Evolutionary conservation across 2,113 vertebrate genomes (phyloP), one percentile per base, ranked within the genome.

Genomic region (Prochilodus magdalenae): DNA sequence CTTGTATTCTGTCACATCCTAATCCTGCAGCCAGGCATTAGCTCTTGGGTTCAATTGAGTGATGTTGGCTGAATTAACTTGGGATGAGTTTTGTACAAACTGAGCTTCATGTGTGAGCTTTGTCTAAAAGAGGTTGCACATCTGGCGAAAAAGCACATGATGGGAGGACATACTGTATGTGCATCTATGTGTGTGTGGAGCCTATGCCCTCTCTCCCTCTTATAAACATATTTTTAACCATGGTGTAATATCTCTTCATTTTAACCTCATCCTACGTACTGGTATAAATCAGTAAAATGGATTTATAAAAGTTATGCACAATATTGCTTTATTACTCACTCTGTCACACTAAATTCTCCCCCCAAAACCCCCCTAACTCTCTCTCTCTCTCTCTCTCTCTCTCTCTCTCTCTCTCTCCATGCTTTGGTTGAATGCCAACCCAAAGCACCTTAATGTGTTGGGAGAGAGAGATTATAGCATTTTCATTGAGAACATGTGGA

Each of bases 401-500:
- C 4, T 40, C 57, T 26, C 26, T 33, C 29, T 63, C 22, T 77
- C 60, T 80, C 44, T 65, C 55, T 85, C 55, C 24, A 47, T 13
- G 44, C 53, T 29, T 82, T 92, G 92, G 91, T 87, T 85, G 47
- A 84, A 77, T 93, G 96, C 97, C 95, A 97, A 94, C 95, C 94
- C 96, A 95, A 96, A 96, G 96, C 96, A 96, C 96, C 95, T 96
- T 95, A 95, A 96, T 93, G 89, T 95, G 94, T 94, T 95, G 92
- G 91, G 95, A 96, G 96, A 95, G 95, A 94, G 93, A 94, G 95
- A 96, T 96, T 96, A 96, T 95, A 94, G 96, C 94, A 92, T 96
- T 96, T 96, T 96, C 95, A 96, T 95, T 95, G 95, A 93, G 95
- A 93, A 94, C 97, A 98, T 97, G 96, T 98, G 97, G 96, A 96